Conservation (phyloP, 1,140 invertebrate genomes). For the Microvelia longipes region DNA sequence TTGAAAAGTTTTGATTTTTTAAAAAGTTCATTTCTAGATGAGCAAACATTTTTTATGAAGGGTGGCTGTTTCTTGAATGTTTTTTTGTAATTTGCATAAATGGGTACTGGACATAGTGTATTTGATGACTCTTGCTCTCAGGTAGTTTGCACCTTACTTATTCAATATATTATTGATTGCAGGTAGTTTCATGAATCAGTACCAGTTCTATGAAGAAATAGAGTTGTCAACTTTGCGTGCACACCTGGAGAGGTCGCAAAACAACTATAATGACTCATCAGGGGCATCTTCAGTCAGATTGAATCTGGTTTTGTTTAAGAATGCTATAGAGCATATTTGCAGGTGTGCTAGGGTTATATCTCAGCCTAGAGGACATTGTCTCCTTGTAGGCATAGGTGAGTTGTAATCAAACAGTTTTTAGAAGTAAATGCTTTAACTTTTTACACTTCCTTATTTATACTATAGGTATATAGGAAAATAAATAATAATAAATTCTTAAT, state of each 20-base stretch:
- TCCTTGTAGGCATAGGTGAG: conserved; percentile 62
- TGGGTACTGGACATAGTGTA: no score
- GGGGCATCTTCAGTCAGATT: conserved; percentile 46
- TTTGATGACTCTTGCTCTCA: conserved; percentile 64
- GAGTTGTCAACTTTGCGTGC: conserved; percentile 43
- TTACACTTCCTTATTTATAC: no score
- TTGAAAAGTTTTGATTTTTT: no score
- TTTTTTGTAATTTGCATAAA: no score
- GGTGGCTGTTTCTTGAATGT: no score
- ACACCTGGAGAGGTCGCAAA: conserved; percentile 48
- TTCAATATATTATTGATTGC: neutral
- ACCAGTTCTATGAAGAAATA: conserved; percentile 60
- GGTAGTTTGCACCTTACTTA: conserved; percentile 30
- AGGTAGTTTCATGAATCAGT: conserved; percentile 56
- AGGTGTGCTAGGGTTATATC: conserved; percentile 66
- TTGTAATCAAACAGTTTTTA: neutral
- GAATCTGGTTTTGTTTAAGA: conserved; percentile 65
- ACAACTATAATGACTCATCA: conserved; percentile 61
- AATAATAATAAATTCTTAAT: neutral
- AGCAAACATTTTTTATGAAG: no score
- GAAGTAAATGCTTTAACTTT: no score
- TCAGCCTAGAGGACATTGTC: conserved; percentile 63
- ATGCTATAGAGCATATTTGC: conserved; percentile 68
- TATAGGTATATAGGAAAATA: no score
- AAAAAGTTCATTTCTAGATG: no score